Percentiles rank a stretch among this genome's conserved stretches.
Conservation (phyloP, 2,888 invertebrate species). For the Chorisops tibialis region DNA sequence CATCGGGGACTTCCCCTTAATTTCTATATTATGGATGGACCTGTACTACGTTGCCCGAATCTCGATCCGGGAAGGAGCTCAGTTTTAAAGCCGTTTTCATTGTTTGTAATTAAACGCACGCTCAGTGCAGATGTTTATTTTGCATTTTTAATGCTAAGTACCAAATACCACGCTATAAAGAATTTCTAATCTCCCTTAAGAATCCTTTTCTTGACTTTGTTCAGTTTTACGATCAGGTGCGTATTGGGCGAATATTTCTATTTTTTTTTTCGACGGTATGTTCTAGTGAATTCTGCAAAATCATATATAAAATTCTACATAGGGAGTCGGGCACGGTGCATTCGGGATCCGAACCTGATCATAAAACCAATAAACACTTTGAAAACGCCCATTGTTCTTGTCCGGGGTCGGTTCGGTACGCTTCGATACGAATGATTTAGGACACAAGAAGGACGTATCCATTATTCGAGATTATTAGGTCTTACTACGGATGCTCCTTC, state of each 20-base stretch:
- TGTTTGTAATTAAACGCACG: background rate
- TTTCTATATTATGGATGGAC: background rate
- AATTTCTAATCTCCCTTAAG: constrained; percentile 4
- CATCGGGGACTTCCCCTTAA: background rate
- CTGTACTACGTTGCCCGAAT: background rate
- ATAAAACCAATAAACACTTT: constrained; percentile 18
- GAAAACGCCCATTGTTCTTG: background rate
- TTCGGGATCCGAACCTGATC: background rate
- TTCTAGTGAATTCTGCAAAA: constrained; percentile 7
- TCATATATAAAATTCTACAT: too few species aligned
- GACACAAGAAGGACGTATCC: constrained; percentile 20
- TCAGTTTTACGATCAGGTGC: background rate
- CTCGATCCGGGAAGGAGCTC: background rate
- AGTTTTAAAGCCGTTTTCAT: constrained; percentile 4
- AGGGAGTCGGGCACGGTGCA: background rate
- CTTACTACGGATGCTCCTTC: constrained; percentile 9
- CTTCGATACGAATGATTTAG: constrained; percentile 3
- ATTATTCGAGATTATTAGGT: constrained; percentile 23
- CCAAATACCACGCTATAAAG: constrained; percentile 3
- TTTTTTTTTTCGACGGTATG: background rate
- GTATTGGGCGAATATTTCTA: background rate
- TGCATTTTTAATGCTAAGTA: constrained; percentile 19
- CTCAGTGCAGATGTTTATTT: constrained; percentile 19
- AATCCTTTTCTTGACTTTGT: constrained; percentile 3
- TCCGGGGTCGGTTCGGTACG: too few species aligned